Conservation (phyloP, 2,113 vertebrate species). For the Pelvicachromis taeniatus region DNA sequence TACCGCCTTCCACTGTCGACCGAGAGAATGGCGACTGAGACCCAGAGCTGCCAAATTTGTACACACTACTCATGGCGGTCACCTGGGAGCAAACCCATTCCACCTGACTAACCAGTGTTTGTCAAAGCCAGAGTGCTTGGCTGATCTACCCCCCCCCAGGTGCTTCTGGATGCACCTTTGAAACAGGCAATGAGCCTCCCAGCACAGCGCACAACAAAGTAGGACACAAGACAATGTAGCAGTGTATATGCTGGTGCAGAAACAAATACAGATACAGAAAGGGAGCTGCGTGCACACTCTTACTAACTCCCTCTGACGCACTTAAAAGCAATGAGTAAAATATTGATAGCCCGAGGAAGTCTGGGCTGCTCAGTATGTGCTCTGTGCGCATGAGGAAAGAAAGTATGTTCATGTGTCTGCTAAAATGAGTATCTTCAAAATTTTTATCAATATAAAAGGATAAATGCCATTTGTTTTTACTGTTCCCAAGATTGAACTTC, state of each 20-base stretch:
- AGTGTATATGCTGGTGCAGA: background rate
- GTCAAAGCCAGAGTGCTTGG: slow-evolving; percentile 14
- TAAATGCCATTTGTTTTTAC: background rate
- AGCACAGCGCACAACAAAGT: slow-evolving; percentile 41
- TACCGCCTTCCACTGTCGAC: background rate
- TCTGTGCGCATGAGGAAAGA: background rate
- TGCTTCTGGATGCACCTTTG: slow-evolving; percentile 17
- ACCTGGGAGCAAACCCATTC: slow-evolving; percentile 36
- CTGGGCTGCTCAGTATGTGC: background rate
- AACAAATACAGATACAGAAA: slow-evolving; percentile 26
- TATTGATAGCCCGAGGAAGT: slow-evolving; percentile 51
- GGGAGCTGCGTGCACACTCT: slow-evolving; percentile 1
- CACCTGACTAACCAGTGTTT: slow-evolving; percentile 38
- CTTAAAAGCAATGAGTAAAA: slow-evolving; percentile 52
- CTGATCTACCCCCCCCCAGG: background rate
- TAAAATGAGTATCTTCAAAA: background rate
- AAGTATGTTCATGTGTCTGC: background rate
- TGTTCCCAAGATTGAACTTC: background rate
- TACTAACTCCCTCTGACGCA: slow-evolving; percentile 16
- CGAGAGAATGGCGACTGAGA: background rate
- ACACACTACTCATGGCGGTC: background rate
- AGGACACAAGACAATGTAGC: slow-evolving; percentile 28
- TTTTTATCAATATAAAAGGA: background rate
- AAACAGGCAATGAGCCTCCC: background rate
- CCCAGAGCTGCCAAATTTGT: background rate